These are phyloP conservation scores for Onchidella celtica DNA, from an alignment of 2,888 invertebrate species.

Conservation along the genomic window DNA sequence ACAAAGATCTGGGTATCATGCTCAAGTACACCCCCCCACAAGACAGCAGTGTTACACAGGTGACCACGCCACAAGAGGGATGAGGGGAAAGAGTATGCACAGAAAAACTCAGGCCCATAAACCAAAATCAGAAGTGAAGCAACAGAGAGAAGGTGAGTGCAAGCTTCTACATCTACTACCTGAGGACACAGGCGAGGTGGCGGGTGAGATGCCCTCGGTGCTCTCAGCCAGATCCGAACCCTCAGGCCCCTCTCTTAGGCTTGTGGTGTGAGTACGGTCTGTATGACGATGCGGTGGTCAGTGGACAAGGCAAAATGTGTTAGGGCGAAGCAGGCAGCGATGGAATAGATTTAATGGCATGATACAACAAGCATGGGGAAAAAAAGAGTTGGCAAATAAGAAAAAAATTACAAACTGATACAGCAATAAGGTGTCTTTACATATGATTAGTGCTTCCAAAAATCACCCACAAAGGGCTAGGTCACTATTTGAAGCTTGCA, in stretches of 20 bases:
- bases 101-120: slow-evolving; percentile 24
- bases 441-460: no score
- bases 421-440: no score
- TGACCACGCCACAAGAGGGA: no score
- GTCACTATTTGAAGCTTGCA: no score
- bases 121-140: slow-evolving; percentile 14
- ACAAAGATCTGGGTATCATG: no score
- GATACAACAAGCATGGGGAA: slow-evolving; percentile 40
- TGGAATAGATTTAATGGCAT: slow-evolving; percentile 40
- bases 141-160: slow-evolving; percentile 13
- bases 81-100: no score
- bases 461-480: no score
- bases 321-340: slow-evolving; percentile 48
- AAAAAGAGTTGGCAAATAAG: slow-evolving; percentile 10
- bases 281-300: slow-evolving; percentile 47
- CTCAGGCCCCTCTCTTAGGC: slow-evolving; percentile 50
- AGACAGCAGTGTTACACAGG: no score
- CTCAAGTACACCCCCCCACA: no score
- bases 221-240: slow-evolving; percentile 52
- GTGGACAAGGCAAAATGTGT: slow-evolving; percentile 49
- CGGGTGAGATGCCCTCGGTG: slow-evolving; percentile 49
- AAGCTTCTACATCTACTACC: slow-evolving; percentile 45
- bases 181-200: slow-evolving; percentile 49
- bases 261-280: slow-evolving; percentile 43
- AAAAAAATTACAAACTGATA: no score